Percentiles rank a stretch among this genome's conserved stretches.
Evolutionary conservation across 2,888 invertebrate genomes (phyloP).

Genomic region (Rugalucina vietnamica): DNA sequence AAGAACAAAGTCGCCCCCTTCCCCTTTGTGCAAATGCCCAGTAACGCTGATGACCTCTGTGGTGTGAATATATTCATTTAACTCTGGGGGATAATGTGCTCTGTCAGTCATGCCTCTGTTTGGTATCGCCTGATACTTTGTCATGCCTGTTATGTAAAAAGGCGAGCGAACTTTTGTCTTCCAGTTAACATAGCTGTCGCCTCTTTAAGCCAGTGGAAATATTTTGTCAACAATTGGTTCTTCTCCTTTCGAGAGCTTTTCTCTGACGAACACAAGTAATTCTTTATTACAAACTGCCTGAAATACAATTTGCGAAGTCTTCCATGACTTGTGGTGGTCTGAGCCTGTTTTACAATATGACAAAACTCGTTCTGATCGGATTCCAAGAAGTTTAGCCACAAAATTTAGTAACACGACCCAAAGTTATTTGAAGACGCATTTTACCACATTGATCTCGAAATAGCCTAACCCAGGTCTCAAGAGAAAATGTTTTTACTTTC

Average conservation of each 20-base stretch:
- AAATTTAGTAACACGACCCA: conserved; percentile 30
- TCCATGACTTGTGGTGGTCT: conserved; percentile 45
- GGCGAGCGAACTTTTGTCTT: conserved; percentile 14
- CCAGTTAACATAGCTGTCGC: conserved; percentile 14
- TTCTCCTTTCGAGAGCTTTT: no score
- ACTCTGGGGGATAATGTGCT: background rate
- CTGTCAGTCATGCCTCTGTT: conserved; percentile 20
- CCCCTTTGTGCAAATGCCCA: conserved; percentile 29
- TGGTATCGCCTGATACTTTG: conserved; percentile 18
- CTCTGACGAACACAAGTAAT: background rate
- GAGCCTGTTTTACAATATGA: conserved; percentile 2
- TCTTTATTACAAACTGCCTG: conserved; percentile 18
- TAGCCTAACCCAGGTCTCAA: conserved; percentile 33
- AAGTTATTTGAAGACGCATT: conserved; percentile 20
- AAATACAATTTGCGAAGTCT: conserved; percentile 21
- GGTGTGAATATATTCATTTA: background rate
- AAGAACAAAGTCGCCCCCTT: conserved; percentile 39
- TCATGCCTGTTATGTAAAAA: conserved; percentile 33
- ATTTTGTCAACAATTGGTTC: background rate
- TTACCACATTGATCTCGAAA: conserved; percentile 33
- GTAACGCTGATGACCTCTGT: conserved; percentile 24
- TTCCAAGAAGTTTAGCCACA: conserved; percentile 33
- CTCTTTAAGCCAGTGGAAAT: conserved; percentile 35
- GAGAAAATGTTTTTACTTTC: background rate
- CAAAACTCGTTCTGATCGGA: conserved; percentile 5